Evolutionary conservation across 2,888 invertebrate genomes (phyloP), one percentile per base, ranked within the genome.

Genomic region (Crepidodera aurea): DNA sequence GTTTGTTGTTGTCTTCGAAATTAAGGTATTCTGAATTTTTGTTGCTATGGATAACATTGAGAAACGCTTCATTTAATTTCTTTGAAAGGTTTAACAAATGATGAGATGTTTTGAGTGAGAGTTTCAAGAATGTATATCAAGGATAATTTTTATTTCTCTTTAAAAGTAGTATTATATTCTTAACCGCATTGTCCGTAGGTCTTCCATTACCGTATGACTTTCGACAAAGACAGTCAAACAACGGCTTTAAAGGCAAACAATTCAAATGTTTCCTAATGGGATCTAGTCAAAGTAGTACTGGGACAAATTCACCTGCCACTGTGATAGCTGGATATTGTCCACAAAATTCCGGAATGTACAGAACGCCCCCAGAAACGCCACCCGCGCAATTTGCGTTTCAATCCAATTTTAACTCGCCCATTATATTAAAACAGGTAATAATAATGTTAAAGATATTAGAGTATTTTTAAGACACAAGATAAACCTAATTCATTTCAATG

Each of bases 231-330:
- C 44, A 10, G 5, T 4, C 25, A 4, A 54, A 51, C 50, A 62
- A 51, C 44, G 27, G 61, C 53, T 16, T 60, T 15, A 68, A 66
- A 44, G 54, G 60, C 4, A 63, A 60, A 12, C 64, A 50, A 16
- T 60, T 57, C 44, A 77, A 74, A 57, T 72, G 67, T 29, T 71
- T 72, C 63, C 25, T 71, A 6, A 65, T 75, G 59, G 70, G 74
- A 58, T 80, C 80, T 19, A 80, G 79, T 71, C 80, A 80, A 55
- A 78, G 77, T 59, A 79, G 80, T 63, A 78, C 78, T 0, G 81
- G 79, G n/a, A 77, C 79, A 1, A 81, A 75, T 68, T 81, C 81
- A 10, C 81, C 81, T 4, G 81, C 81, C 32, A 79, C 81, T 0
- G 78, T 81, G 39, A 74, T 81, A 27, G 73, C 79, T 2, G 75